These are phyloP conservation scores for Phengaris arion DNA, from an alignment of 2,888 invertebrate species.

Conservation along the genomic window DNA sequence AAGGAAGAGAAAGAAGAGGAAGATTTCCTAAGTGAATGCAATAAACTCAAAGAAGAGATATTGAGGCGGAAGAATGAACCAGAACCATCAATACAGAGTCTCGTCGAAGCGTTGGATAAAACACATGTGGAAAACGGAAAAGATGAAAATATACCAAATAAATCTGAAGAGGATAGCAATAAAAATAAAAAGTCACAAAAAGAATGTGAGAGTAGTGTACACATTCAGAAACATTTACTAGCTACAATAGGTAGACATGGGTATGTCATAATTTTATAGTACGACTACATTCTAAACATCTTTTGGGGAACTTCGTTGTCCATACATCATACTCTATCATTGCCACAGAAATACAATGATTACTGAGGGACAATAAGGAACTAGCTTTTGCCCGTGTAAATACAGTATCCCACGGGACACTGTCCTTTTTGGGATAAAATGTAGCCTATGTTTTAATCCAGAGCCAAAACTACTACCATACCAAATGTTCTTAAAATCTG, in stretches of 20 bases:
- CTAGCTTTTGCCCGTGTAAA: too few species aligned
- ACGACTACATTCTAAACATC: too few species aligned
- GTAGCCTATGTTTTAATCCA: too few species aligned
- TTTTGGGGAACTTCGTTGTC: too few species aligned
- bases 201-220: constrained; percentile 33
- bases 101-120: constrained; percentile 65
- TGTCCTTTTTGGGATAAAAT: too few species aligned
- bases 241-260: constrained; percentile 84
- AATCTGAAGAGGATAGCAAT: constrained; percentile 16
- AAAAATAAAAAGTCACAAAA: background rate
- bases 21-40: constrained; percentile 67
- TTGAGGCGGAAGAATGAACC: constrained; percentile 56
- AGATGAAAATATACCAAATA: constrained; percentile 28
- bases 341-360: too few species aligned
- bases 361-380: too few species aligned
- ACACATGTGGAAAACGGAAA: constrained; percentile 51
- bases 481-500: too few species aligned
- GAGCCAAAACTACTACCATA: too few species aligned
- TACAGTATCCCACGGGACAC: too few species aligned
- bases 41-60: constrained; percentile 63
- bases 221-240: constrained; percentile 76
- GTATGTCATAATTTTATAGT: constrained; percentile 53
- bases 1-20: constrained; percentile 46
- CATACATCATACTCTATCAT: too few species aligned
- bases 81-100: constrained; percentile 56